Evolutionary conservation across 2,113 vertebrate species (phyloP), one percentile per base, ranked within the genome.

Genomic region (Hypocryptadius cinnamomeus): DNA sequence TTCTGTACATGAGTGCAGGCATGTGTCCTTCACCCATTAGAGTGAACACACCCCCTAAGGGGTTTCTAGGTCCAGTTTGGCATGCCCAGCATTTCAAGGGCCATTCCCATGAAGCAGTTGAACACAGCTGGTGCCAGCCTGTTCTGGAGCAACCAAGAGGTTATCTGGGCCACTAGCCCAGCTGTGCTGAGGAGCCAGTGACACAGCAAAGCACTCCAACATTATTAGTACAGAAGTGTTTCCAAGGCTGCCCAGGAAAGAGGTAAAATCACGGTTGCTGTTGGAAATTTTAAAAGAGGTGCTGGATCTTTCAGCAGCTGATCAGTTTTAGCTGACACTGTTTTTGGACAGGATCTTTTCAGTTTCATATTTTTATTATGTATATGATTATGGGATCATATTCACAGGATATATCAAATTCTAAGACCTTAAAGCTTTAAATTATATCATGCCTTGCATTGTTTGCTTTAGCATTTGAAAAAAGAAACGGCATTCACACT

Each of bases 131-230:
- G 17, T 8, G 2, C 17, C 63, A 76, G 15, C 42, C 64, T 68
- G 9, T 8, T 60, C 37, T 68, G 59, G 40, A 80, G 27, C 10
- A 30, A 13, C 9, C 33, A 51, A 51, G 35, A 73, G 6, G 25
- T 39, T 69, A 8, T 60, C 19, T 31, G 40, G 27, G 40, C 6
- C 12, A 8, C 28, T 23, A 76, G 44, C 25, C 33, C 61, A 54
- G 28, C 17, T 59, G 10, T n/a, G 33, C 78, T 50, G 35, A 50
- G 44, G 11, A 84, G 15, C 6, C 77, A 77, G 57, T 0, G 0
- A 25, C 33, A 28, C 18, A 83, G 35, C 35, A 72, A 80, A 76
- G 16, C 63, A 68, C 10, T 12, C 25, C 2, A 3, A 25, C 28
- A 12, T 24, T 53, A 8, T 44, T 23, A 53, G 28, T 48, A 21